Base-by-base conservation (phyloP, 2,797 vertebrate species). In the Discoglossus pictus region DNA sequence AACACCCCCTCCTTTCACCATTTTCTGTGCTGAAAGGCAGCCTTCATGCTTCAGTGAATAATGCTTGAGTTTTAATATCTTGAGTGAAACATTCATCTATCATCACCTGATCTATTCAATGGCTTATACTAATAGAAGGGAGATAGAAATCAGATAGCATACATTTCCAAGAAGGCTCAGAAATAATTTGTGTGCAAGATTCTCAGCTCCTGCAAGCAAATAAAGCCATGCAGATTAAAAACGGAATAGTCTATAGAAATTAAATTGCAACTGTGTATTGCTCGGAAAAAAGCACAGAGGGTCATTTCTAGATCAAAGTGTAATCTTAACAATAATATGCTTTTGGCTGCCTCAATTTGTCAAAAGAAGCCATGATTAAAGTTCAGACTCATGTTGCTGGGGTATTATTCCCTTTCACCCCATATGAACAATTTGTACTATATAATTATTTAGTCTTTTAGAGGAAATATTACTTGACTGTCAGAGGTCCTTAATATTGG, bases 41-140 rank as follows among this genome's bases (percentile, higher is more conserved):
- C 38, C 64, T 73, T 63, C 64, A 59, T 48, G 72, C 64, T 50
- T 54, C 51, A 44, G 25, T 46, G 58, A 54, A 11, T 67, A 56
- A 56, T 53, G 51, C 44, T 55, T 39, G 59, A 62, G 60, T 68
- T 68, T 50, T 70, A 70, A 70, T 70, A 70, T 63, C 68, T 63
- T 46, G 46, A 39, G 25, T 58, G 61, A 59, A 38, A 50, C 42
- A 43, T 46, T 63, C 52, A 70, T 70, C 51, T 70, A 55, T 63
- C 52, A 63, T 68, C 65, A 68, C 44, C 61, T 51, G 65, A 68
- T 62, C 39, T 68, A 39, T 59, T 54, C 59, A 58, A 21, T 44
- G 53, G 42, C 61, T 68, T 68, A 59, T 58, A 73, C 43, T 63
- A 58, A 73, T 68, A 52, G 36, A 68, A 59, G 59, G 31, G 43